Conservation (phyloP, 2,797 vertebrate species). For the Gorsachius magnificus region DNA sequence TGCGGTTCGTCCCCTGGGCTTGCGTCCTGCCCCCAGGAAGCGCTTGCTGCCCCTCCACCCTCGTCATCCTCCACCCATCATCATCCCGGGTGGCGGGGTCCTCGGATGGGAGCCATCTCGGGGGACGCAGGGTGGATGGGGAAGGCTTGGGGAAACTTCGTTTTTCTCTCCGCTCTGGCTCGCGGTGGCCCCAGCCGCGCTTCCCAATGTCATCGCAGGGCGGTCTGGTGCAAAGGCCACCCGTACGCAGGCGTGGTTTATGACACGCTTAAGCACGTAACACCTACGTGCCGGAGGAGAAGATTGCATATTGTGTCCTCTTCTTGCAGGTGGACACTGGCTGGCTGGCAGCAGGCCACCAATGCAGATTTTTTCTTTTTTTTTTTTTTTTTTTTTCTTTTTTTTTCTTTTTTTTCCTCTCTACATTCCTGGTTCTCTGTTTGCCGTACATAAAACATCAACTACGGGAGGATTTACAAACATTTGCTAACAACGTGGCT, state of each 20-base stretch:
- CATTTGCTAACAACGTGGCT: background rate
- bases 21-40: background rate
- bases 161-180: background rate
- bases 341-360: slow-evolving; percentile 5
- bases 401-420: background rate
- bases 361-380: background rate
- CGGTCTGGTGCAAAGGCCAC: slow-evolving; percentile 2
- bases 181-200: background rate
- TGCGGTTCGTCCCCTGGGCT: background rate
- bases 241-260: background rate
- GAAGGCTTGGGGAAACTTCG: background rate
- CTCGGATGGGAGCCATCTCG: background rate
- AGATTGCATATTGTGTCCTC: background rate
- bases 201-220: slow-evolving; percentile 46
- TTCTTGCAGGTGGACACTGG: background rate
- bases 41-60: background rate
- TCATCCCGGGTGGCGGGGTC: background rate
- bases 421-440: background rate
- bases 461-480: background rate
- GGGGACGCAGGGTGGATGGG: background rate
- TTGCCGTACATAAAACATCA: slow-evolving; percentile 19
- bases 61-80: background rate
- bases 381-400: background rate
- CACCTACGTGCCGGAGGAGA: slow-evolving; percentile 10
- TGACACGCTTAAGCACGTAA: background rate